These are phyloP conservation scores for Larimichthys polyactis DNA, from an alignment of 2,113 vertebrate genomes.

Conservation along the genomic window DNA sequence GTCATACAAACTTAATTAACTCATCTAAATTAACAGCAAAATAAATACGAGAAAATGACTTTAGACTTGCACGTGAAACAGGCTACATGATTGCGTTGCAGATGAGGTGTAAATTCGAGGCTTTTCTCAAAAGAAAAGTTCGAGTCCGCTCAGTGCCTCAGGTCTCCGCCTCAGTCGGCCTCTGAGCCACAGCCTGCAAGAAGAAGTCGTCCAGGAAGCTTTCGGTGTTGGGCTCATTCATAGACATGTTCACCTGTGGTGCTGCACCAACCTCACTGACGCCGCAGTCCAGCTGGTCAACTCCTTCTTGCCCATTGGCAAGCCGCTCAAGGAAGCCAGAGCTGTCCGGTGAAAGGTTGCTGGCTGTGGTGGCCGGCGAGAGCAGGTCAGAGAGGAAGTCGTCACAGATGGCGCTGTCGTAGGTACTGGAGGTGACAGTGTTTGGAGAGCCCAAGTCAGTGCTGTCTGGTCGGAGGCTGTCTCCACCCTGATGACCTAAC, in stretches of 20 bases:
- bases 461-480: constrained; percentile 80
- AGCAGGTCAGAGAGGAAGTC: constrained; percentile 90
- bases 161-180: constrained; percentile 79
- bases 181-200: constrained; percentile 76
- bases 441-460: constrained; percentile 74
- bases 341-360: constrained; percentile 84
- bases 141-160: constrained; percentile 87
- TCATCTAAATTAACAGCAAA: not conserved
- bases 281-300: not conserved
- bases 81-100: no score
- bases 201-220: constrained; percentile 90
- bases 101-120: not conserved
- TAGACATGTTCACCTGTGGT: constrained; percentile 4
- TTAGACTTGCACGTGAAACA: not conserved
- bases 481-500: constrained; percentile 62
- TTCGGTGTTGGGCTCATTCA: constrained; percentile 67
- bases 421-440: constrained; percentile 73
- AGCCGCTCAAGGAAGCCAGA: constrained; percentile 86
- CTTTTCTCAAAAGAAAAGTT: constrained; percentile 83
- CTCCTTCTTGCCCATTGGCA: constrained; percentile 60
- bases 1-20: not conserved
- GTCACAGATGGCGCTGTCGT: constrained; percentile 72
- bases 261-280: rapidly evolving
- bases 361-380: constrained; percentile 83
- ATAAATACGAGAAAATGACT: not conserved